phyloP scores from a whole-genome alignment of 1,140 invertebrate genomes.

The Eulimnadia texana region DNA sequence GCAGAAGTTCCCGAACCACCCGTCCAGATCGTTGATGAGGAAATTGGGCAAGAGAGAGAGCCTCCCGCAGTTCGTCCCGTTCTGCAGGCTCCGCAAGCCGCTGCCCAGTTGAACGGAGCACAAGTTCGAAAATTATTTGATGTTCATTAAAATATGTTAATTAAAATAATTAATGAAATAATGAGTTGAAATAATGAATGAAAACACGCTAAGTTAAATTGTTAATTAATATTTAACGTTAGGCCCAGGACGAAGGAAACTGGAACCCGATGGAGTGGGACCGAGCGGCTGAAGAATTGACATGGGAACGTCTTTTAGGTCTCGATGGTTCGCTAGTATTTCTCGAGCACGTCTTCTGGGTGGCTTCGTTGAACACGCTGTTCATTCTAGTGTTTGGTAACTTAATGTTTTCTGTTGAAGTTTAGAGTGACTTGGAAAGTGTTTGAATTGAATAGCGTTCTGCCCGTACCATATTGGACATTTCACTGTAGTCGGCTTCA shows the following conservation, averaged over 20 bases:
- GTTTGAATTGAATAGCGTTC: conserved; percentile 62
- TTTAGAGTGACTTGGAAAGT: conserved; percentile 10
- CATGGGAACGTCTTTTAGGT: conserved; percentile 91
- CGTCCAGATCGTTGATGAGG: neutral
- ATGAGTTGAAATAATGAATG: too few relatives aligned
- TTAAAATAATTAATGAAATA: too few relatives aligned
- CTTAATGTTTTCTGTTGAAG: conserved; percentile 10
- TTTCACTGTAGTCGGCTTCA: conserved; percentile 57
- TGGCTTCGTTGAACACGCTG: conserved; percentile 88
- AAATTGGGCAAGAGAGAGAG: neutral
- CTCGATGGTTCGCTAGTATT: conserved; percentile 94
- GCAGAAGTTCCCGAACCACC: neutral
- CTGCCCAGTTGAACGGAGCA: conserved; percentile 18
- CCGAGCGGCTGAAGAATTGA: conserved; percentile 88
- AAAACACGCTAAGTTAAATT: neutral
- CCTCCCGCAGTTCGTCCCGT: neutral
- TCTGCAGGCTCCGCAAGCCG: conserved; percentile 1
- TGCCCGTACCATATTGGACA: conserved; percentile 91
- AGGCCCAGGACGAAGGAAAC: conserved; percentile 65
- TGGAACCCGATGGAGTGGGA: conserved; percentile 99
- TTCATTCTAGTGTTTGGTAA: conserved; percentile 67
- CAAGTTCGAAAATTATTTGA: conserved; percentile 15
- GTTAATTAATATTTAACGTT: neutral
- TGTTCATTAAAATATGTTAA: too few relatives aligned
- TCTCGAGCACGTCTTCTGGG: conserved; percentile 98